A percentile compares a stretch with the other conserved stretches of the same genome.
Conservation (phyloP, 2,113 vertebrate genomes). For the human (Homo sapiens) region GRCh38 chr7:104995501-104996000, state of each 20-base stretch:
- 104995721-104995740: neutral
- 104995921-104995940: neutral
- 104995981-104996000: conserved; percentile 4
- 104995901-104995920: neutral
- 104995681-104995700: neutral
- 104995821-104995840: too few relatives aligned
- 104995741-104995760: neutral
- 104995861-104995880: too few relatives aligned
- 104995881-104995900: too few relatives aligned
- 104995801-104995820: too few relatives aligned
- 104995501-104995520: too few relatives aligned
- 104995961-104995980: neutral
- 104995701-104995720: neutral
- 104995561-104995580: neutral
- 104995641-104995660: neutral
- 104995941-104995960: neutral
- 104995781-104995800: too few relatives aligned
- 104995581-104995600: neutral
- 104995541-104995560: too few relatives aligned
- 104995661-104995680: neutral
- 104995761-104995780: neutral
- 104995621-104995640: neutral
- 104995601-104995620: neutral
- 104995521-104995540: too few relatives aligned
- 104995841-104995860: too few relatives aligned